Evolutionary conservation across 2,888 invertebrate genomes (phyloP).

Genomic region (Rhagophthalmus giganteus): DNA sequence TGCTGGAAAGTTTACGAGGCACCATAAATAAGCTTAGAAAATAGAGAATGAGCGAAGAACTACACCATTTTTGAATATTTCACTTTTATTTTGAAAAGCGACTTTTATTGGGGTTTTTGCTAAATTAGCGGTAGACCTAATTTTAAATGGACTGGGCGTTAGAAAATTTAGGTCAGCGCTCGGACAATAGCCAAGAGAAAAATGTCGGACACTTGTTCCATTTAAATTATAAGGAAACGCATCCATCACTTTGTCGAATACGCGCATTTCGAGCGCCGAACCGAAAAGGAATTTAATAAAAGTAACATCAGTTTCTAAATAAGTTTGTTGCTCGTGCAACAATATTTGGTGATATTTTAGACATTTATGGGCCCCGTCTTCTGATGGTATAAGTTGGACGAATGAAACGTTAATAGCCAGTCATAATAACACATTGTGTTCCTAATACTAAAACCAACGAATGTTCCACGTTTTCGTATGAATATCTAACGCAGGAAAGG

Average conservation of each 20-base stretch:
- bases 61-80: slow-evolving; percentile 25
- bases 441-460: slow-evolving; percentile 23
- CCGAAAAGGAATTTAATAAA: too few species aligned
- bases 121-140: slow-evolving; percentile 17
- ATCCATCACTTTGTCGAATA: too few species aligned
- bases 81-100: slow-evolving; percentile 11
- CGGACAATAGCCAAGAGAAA: too few species aligned
- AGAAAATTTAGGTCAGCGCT: slow-evolving; percentile 3
- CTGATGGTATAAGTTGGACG: slow-evolving; percentile 7
- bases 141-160: slow-evolving; percentile 2
- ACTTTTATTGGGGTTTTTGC: slow-evolving; percentile 19
- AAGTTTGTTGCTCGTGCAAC: slow-evolving; percentile 1
- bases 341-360: slow-evolving; percentile 2
- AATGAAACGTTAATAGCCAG: slow-evolving; percentile 19
- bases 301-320: neutral
- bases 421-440: slow-evolving; percentile 15
- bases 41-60: slow-evolving; percentile 9
- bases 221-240: too few species aligned
- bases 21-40: slow-evolving; percentile 25
- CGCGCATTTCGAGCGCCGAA: too few species aligned
- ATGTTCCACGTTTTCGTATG: slow-evolving; percentile 24
- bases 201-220: too few species aligned
- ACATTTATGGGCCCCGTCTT: slow-evolving; percentile 2
- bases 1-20: slow-evolving; percentile 24
- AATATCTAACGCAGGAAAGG: slow-evolving; percentile 17